These are phyloP conservation scores for Charadrius vociferus DNA, from an alignment of 2,113 vertebrate genomes.

Conservation along the genomic window DNA sequence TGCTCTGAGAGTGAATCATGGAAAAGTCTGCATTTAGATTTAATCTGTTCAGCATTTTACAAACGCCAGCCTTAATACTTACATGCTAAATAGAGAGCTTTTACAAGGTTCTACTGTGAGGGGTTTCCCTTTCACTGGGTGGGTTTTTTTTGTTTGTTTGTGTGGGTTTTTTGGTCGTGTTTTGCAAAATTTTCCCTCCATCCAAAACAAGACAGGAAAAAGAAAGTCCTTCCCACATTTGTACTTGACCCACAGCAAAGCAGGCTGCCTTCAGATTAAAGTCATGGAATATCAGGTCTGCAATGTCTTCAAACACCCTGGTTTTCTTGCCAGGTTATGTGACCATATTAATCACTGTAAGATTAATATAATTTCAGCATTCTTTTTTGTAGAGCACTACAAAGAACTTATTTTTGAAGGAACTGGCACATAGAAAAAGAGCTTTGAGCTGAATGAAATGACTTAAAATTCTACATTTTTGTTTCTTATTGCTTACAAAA, in stretches of 20 bases:
- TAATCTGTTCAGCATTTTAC: background rate
- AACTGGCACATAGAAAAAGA: background rate
- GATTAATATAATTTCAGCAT: background rate
- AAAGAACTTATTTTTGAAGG: background rate
- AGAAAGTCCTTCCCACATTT: background rate
- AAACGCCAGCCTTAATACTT: background rate
- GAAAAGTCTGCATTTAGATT: background rate
- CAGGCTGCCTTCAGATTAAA: background rate
- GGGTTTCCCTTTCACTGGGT: background rate
- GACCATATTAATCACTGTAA: background rate
- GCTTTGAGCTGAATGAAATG: background rate
- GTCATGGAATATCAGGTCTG: background rate
- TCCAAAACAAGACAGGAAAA: background rate
- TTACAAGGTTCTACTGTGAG: background rate
- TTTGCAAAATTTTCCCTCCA: background rate
- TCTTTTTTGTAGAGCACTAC: background rate
- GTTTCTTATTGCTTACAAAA: background rate
- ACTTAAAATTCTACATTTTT: background rate
- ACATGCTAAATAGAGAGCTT: background rate
- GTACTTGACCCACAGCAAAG: background rate
- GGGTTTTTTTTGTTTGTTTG: rapidly evolving
- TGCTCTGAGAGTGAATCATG: background rate
- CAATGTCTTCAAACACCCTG: background rate
- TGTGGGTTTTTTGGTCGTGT: background rate
- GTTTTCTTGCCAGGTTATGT: background rate